Percentiles rank a stretch among this genome's conserved stretches.
These are phyloP conservation scores for Tinamus guttatus DNA, from an alignment of 2,113 vertebrate genomes.

Conservation along the genomic window DNA sequence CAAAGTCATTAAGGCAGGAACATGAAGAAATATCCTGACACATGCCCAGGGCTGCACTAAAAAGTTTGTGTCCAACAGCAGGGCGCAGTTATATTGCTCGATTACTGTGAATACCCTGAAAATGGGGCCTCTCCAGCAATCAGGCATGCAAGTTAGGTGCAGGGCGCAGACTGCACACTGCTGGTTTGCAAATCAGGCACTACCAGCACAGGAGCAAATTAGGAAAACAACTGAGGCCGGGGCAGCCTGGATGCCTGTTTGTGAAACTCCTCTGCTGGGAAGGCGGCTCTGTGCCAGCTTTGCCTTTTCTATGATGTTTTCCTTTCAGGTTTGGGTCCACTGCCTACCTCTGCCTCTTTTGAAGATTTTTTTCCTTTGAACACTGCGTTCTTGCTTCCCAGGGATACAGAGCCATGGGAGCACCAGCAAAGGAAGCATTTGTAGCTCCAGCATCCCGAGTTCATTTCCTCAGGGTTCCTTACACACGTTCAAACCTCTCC, in stretches of 20 bases:
- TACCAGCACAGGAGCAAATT: constrained; percentile 6
- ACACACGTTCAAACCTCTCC: not conserved
- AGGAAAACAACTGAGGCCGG: constrained; percentile 41
- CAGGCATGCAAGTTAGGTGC: constrained; percentile 26
- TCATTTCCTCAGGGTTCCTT: not conserved
- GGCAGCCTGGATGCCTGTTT: constrained; percentile 30
- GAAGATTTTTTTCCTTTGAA: constrained; percentile 33
- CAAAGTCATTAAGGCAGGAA: not conserved
- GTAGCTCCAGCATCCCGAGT: not conserved
- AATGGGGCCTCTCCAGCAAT: constrained; percentile 11
- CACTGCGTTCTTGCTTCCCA: not conserved
- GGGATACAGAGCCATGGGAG: constrained; percentile 23
- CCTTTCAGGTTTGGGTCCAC: constrained; percentile 23
- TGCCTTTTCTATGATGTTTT: constrained; percentile 20
- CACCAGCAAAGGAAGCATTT: not conserved
- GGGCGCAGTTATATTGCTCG: not conserved
- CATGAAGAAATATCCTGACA: not conserved
- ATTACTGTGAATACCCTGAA: not conserved
- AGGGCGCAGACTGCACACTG: not conserved
- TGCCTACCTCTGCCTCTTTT: constrained; percentile 40
- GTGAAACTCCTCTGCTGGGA: constrained; percentile 33
- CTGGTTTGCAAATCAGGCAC: constrained; percentile 20
- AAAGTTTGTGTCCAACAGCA: not conserved
- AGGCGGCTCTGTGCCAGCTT: constrained; percentile 22
- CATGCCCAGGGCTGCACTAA: not conserved